Evolutionary conservation across 2,113 vertebrate genomes (phyloP), one percentile per base, ranked within the genome.

Genomic region (Propithecus coquereli): DNA sequence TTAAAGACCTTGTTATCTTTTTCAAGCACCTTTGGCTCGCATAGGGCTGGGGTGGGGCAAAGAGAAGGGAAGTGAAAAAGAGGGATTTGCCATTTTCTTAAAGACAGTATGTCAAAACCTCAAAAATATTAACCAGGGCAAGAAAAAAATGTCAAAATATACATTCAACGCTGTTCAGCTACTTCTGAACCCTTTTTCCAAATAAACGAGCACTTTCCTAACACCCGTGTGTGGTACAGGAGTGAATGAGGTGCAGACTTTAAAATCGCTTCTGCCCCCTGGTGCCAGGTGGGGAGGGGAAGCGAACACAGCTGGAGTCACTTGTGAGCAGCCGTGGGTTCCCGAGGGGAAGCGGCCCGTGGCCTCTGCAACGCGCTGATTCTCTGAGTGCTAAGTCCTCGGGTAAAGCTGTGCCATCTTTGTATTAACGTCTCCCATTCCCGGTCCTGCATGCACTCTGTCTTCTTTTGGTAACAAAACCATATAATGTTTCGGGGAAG

Each of bases 141-240:
- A 40, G n/a, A 57, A 11, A 40, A n/a, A 52, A 57, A 10, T 20
- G 40, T 45, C 59, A 30, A 54, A 68, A n/a, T 20, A 6, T 4
- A 0, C 0, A 0, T 4, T 27, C 17, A 0, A 0, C 3, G 27
- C 34, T 9, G 34, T 22, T 17, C 43, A 13, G 52, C 6, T 18
- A 3, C 27, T 32, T 45, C 54, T 2, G 40, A 47, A 1, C n/a
- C n/a, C 37, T 20, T 32, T 47, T 30, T n/a, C 23, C 7, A 18
- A 57, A 45, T 32, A 47, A 13, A 17, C 37, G 6, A 57, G 47
- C n/a, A 0, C 32, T 74, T n/a, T 40, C 16, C 20, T 43, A 13
- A 81, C 20, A 22, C 65, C 76, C 10, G 74, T 61, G 59, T 0
- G n/a, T 27, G 30, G 50, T 37, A 18, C 34, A 1, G 52, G 63